Percentiles rank a stretch among this genome's conserved stretches.
Conservation (phyloP, 2,888 invertebrate genomes). For the Hedya salicella region DNA sequence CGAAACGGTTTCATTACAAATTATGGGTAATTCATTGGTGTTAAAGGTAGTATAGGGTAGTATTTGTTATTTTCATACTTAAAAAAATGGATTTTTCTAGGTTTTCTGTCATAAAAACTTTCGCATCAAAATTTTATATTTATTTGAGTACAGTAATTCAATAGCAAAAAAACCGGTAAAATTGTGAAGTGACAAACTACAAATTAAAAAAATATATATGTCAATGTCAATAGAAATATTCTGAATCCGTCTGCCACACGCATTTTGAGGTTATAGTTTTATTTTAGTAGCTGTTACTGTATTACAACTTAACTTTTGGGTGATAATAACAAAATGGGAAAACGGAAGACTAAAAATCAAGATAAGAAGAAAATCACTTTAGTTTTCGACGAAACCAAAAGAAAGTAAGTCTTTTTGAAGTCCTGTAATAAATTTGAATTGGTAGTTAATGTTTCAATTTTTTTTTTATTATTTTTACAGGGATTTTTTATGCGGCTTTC, state of each 20-base stretch:
- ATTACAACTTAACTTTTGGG: not conserved
- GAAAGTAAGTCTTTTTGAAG: conserved; percentile 63
- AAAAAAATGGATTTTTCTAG: no score
- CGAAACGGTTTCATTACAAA: no score
- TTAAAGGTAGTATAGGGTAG: no score
- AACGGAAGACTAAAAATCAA: conserved; percentile 66
- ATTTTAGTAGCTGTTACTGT: not conserved
- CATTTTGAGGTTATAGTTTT: conserved; percentile 17
- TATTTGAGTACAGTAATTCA: not conserved
- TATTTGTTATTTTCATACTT: no score
- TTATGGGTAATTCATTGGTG: no score
- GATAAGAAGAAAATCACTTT: conserved; percentile 70
- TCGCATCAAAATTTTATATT: not conserved
- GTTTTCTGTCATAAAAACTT: no score
- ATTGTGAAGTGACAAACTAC: not conserved
- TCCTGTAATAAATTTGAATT: no score
- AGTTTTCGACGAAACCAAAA: conserved; percentile 76
- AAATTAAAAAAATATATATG: not conserved
- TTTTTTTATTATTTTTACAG: conserved; percentile 74
- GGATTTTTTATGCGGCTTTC: conserved; percentile 92
- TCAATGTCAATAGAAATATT: conserved; percentile 2
- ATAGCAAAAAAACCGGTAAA: conserved; percentile 17
- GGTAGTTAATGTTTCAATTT: conserved; percentile 8
- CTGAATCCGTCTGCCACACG: not conserved
- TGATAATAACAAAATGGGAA: conserved; percentile 61